Evolutionary conservation across 2,888 invertebrate species (phyloP).

Genomic region (Melinaea menophilus): DNA sequence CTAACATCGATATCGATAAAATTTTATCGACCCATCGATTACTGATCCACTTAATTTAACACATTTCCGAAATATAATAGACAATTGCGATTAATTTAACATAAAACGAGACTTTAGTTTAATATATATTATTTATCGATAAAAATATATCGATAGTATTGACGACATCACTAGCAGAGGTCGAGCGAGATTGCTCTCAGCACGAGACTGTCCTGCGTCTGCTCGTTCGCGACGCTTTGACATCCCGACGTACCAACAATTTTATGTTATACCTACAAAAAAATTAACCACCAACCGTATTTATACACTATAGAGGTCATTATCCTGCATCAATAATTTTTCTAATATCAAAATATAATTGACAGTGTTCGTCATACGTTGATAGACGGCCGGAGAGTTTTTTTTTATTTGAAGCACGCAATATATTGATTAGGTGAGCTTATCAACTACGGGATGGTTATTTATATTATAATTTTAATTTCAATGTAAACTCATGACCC

Average conservation of each 20-base stretch:
- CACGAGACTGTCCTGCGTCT: conserved; percentile 77
- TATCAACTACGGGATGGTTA: conserved; percentile 29
- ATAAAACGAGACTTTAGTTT: no score
- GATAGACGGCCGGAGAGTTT: conserved; percentile 73
- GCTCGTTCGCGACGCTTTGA: conserved; percentile 78
- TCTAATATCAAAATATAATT: conserved; percentile 28
- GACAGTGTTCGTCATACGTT: conserved; percentile 60
- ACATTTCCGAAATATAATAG: background rate
- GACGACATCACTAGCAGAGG: conserved; percentile 54
- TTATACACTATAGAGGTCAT: conserved; percentile 33
- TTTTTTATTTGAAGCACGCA: conserved; percentile 62
- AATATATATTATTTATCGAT: background rate
- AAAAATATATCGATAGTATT: conserved; percentile 27
- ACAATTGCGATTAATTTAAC: no score
- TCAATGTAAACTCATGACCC: background rate
- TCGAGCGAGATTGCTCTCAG: conserved; percentile 75
- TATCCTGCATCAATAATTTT: conserved; percentile 21
- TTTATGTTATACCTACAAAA: conserved; percentile 24
- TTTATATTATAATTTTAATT: background rate
- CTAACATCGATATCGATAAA: conserved; percentile 55
- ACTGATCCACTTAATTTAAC: background rate
- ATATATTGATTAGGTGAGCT: conserved; percentile 70
- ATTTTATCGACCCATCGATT: conserved; percentile 1
- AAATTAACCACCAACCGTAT: conserved; percentile 37
- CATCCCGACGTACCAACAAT: conserved; percentile 62